A percentile compares a stretch with the other conserved stretches of the same genome.
phyloP scores from a whole-genome alignment of 2,888 invertebrate species.

The Tineola bisselliella region DNA sequence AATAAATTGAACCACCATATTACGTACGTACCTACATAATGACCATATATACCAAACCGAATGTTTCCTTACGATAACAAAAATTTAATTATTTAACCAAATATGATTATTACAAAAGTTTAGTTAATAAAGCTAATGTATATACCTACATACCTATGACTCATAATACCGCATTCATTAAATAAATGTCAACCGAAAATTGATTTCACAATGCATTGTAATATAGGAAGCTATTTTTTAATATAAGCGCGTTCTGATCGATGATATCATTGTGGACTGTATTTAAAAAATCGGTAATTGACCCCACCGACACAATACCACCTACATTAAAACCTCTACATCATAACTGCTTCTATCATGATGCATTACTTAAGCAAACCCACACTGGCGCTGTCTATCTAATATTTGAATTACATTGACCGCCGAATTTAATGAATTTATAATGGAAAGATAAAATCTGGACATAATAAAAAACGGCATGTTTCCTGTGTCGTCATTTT shows the following conservation, averaged over 20 bases:
- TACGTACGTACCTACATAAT: too few relatives aligned
- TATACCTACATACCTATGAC: too few relatives aligned
- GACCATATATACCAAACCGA: background rate
- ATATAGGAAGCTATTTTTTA: background rate
- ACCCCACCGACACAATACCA: background rate
- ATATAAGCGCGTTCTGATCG: background rate
- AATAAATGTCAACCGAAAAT: background rate
- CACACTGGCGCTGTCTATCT: background rate
- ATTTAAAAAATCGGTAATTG: slow-evolving; percentile 1
- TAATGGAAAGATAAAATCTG: too few relatives aligned
- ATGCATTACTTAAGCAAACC: background rate
- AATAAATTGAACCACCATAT: background rate
- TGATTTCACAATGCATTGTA: background rate
- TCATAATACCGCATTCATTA: too few relatives aligned
- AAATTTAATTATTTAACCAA: background rate
- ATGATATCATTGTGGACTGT: background rate
- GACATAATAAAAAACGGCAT: too few relatives aligned
- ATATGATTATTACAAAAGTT: too few relatives aligned
- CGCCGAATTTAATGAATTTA: too few relatives aligned
- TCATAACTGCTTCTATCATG: background rate
- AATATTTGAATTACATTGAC: background rate
- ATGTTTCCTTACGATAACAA: background rate
- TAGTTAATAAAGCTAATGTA: too few relatives aligned
- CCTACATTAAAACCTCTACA: background rate
- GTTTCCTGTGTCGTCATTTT: too few relatives aligned